Evolutionary conservation across 2,797 vertebrate species (phyloP).

Genomic region (Fringilla coelebs): DNA sequence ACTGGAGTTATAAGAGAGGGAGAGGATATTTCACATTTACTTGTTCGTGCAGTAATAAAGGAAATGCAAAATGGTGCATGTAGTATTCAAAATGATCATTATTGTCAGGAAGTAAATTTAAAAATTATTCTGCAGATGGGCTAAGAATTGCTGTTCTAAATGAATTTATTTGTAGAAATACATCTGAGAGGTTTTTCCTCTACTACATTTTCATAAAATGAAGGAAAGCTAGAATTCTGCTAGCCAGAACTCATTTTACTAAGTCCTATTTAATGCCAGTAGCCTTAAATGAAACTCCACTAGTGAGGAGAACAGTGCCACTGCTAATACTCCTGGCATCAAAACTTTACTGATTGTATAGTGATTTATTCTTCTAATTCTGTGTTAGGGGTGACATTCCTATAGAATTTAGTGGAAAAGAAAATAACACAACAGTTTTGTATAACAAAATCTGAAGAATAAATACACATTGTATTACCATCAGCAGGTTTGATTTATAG

Average conservation of each 20-base stretch:
- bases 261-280: background rate
- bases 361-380: background rate
- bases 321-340: background rate
- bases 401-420: background rate
- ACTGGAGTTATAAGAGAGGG: background rate
- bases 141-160: background rate
- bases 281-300: background rate
- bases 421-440: background rate
- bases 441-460: background rate
- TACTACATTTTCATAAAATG: background rate
- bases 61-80: background rate
- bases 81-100: background rate
- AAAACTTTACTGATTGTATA: background rate
- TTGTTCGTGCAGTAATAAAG: background rate
- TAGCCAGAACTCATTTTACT: background rate
- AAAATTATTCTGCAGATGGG: background rate
- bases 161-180: background rate
- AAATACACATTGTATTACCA: background rate
- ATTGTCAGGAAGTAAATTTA: background rate
- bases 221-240: background rate
- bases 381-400: background rate
- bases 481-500: background rate
- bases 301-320: background rate
- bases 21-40: background rate
- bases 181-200: background rate